These are phyloP conservation scores for Dendrolimus houi DNA, from an alignment of 2,888 invertebrate genomes.

Conservation along the genomic window DNA sequence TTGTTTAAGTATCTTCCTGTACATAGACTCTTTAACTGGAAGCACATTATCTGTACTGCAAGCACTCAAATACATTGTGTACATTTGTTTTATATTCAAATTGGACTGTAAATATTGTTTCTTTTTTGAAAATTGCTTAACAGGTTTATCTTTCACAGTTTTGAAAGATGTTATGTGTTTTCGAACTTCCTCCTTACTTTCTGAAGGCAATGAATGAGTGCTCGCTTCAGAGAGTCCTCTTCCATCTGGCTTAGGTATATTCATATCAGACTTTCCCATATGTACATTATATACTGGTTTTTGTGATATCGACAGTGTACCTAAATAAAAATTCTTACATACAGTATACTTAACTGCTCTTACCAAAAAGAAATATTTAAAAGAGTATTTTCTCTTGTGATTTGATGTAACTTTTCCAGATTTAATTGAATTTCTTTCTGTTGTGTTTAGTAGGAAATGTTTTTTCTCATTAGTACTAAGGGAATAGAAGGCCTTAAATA, in stretches of 20 bases:
- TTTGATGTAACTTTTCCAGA: conserved; percentile 24
- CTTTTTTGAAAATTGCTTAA: conserved; percentile 50
- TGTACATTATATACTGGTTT: conserved; percentile 68
- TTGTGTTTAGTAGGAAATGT: conserved; percentile 59
- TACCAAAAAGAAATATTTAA: conserved; percentile 59
- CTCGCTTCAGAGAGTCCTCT: conserved; percentile 53
- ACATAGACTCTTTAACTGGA: conserved; percentile 63
- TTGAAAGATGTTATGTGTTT: conserved; percentile 51
- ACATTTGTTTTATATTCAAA: conserved; percentile 59
- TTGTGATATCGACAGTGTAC: conserved; percentile 63
- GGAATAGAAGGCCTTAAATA: conserved; percentile 63
- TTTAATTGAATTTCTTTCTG: conserved; percentile 51
- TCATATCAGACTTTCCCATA: conserved; percentile 56
- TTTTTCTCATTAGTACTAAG: conserved; percentile 60
- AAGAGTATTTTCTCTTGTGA: conserved; percentile 48
- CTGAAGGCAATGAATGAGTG: conserved; percentile 44
- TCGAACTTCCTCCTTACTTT: conserved; percentile 52
- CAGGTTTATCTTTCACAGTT: conserved; percentile 47
- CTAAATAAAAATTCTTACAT: conserved; percentile 65
- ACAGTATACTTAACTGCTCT: conserved; percentile 49
- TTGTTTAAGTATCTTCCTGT: conserved; percentile 58
- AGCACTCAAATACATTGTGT: conserved; percentile 45
- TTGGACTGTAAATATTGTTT: conserved; percentile 49
- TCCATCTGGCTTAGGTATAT: conserved; percentile 63
- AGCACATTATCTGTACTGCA: conserved; percentile 38